Evolutionary conservation across 2,888 invertebrate genomes (phyloP), one percentile per base, ranked within the genome.

Genomic region (Nephrotoma guestfalica): DNA sequence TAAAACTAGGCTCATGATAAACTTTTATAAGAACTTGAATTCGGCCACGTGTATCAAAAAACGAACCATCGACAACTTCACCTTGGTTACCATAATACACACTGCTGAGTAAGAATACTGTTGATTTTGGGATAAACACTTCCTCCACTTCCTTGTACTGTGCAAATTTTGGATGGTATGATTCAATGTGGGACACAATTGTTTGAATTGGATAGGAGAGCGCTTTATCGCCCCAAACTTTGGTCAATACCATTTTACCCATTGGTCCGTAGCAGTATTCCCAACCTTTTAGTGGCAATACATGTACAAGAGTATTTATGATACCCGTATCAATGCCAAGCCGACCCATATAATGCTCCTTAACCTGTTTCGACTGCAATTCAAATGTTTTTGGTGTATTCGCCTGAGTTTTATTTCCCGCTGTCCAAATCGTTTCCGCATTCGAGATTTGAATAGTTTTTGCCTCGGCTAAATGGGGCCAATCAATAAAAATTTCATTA

Each of bases 381-480:
- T 94, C 93, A 0, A 91, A 90, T 45, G 92, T 90, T 92, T 93
- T 94, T 88, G 92, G 91, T 13, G 91, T 90, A 6, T 88, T 87
- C 0, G 86, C 51, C 3, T 93, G 93, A 0, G 90, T 89, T 87
- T 92, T 41, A 86, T 51, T 51, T n/a, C 15, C 15, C 5, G 9
- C 7, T 93, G 3, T 89, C 89, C 88, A 93, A 93, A 0, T 91
- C 90, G 89, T 87, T 0, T 89, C 88, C 0, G 88, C 87, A 51
- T 89, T 89, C 0, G 90, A 89, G 4, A 91, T 87, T 2, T 88
- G 89, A 2, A 92, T 93, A 92, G 91, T 95, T 94, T 93, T 94
- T 15, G 97, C 97, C 91, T 96, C 96, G n/a, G 94, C 93, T 86
- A 99, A 93, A 92, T 98, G 97, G 0, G 99, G 99, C 98, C 98